Evolutionary conservation across 1,140 invertebrate genomes (phyloP).

Genomic region (Drosophila tristis): DNA sequence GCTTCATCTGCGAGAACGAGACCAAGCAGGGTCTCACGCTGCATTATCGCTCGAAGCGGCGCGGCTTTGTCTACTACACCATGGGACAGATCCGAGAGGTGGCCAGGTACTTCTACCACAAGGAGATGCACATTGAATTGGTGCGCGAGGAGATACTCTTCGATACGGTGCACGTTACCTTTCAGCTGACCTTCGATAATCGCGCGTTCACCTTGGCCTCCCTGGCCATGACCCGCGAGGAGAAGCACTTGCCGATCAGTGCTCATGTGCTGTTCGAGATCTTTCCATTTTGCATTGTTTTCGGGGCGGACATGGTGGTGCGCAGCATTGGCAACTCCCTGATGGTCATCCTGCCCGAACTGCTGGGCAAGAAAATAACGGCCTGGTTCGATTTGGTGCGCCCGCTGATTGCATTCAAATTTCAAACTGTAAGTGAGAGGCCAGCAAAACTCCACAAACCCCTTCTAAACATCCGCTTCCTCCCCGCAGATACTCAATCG

Average conservation of each 20-base stretch:
- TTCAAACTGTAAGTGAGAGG: conserved; percentile 91
- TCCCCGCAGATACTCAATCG: conserved; percentile 93
- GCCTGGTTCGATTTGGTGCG: conserved; percentile 95
- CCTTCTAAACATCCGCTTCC: background rate
- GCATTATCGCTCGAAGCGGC: conserved; percentile 96
- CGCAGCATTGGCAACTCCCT: conserved; percentile 95
- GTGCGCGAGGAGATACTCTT: conserved; percentile 93
- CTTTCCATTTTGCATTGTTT: conserved; percentile 98
- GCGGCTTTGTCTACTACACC: conserved; percentile 97
- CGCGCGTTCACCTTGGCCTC: conserved; percentile 92
- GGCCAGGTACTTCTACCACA: conserved; percentile 95
- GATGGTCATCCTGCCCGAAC: conserved; percentile 94
- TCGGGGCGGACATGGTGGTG: conserved; percentile 96
- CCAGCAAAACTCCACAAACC: background rate
- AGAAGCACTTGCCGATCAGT: conserved; percentile 93
- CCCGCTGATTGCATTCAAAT: conserved; percentile 96
- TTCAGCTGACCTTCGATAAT: conserved; percentile 97
- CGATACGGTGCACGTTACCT: conserved; percentile 96
- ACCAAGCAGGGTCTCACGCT: conserved; percentile 94
- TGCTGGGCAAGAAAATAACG: conserved; percentile 94
- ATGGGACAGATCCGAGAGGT: conserved; percentile 98
- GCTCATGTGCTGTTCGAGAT: conserved; percentile 97
- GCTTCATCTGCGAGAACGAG: conserved; percentile 98
- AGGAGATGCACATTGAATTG: conserved; percentile 96
- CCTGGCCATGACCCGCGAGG: conserved; percentile 92